Conservation (phyloP, 2,113 vertebrate genomes). For the Aegotheles bennettii region DNA sequence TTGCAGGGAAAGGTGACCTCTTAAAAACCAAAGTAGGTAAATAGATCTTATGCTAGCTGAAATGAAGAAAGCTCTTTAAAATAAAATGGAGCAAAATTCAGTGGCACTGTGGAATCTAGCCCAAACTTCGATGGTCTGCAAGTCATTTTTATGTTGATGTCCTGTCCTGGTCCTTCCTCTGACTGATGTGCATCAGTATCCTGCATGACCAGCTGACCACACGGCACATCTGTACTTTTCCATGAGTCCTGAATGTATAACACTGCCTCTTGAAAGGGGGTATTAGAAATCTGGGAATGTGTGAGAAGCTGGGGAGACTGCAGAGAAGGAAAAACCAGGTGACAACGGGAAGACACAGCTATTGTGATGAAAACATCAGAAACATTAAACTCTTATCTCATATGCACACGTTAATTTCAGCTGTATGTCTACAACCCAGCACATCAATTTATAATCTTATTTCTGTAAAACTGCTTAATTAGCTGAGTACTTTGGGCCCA, state of each 20-base stretch:
- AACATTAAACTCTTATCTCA: neutral
- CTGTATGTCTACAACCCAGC: neutral
- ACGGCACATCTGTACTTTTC: neutral
- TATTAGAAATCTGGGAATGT: neutral
- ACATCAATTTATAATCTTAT: neutral
- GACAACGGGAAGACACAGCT: neutral
- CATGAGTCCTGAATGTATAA: neutral
- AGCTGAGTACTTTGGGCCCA: neutral
- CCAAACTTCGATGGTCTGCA: neutral
- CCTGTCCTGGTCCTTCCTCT: neutral
- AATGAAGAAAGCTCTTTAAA: neutral
- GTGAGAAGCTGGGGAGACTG: neutral
- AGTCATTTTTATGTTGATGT: neutral
- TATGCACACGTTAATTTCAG: neutral
- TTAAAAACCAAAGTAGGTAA: conserved; percentile 35
- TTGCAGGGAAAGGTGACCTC: conserved; percentile 12
- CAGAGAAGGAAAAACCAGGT: neutral
- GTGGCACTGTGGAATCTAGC: neutral
- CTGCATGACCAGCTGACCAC: neutral
- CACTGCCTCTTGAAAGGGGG: neutral
- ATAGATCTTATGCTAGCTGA: neutral
- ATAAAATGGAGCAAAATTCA: conserved; percentile 17
- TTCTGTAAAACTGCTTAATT: neutral
- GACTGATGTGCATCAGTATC: neutral
- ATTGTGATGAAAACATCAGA: neutral